phyloP scores from a whole-genome alignment of 2,888 invertebrate species.

The Stenolophus ochropezus region DNA sequence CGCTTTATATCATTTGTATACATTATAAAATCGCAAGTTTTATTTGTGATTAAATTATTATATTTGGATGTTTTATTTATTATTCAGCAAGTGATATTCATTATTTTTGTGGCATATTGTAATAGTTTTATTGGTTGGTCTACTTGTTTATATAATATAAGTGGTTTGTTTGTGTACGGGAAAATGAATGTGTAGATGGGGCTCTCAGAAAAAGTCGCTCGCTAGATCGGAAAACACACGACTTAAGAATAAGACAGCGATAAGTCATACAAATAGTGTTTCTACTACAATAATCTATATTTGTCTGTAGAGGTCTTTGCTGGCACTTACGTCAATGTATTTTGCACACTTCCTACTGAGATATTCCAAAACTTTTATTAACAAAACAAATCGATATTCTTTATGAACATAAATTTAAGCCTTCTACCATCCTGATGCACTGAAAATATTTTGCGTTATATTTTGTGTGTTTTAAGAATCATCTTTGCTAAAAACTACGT shows the following conservation, averaged over 20 bases:
- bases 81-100: constrained; percentile 11
- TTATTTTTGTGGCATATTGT: constrained; percentile 20
- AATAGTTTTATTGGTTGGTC: constrained; percentile 1
- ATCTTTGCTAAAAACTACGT: constrained; percentile 61
- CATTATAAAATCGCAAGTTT: not conserved
- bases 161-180: constrained; percentile 14
- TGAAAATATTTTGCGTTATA: constrained; percentile 43
- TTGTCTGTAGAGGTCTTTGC: constrained; percentile 56
- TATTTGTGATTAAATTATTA: constrained; percentile 7
- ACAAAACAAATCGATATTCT: constrained; percentile 53
- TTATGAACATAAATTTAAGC: constrained; percentile 53
- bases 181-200: constrained; percentile 40
- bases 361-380: constrained; percentile 58
- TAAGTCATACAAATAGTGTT: constrained; percentile 42
- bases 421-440: constrained; percentile 57
- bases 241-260: constrained; percentile 33
- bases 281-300: constrained; percentile 53
- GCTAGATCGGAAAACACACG: constrained; percentile 29
- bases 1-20: constrained; percentile 8
- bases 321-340: constrained; percentile 60
- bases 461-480: constrained; percentile 45
- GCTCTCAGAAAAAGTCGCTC: constrained; percentile 11
- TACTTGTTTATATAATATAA: constrained; percentile 21
- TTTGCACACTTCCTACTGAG: constrained; percentile 57
- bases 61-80: not conserved